Evolutionary conservation across 2,797 vertebrate species (phyloP).

Genomic region (Acanthurus leucopareius): DNA sequence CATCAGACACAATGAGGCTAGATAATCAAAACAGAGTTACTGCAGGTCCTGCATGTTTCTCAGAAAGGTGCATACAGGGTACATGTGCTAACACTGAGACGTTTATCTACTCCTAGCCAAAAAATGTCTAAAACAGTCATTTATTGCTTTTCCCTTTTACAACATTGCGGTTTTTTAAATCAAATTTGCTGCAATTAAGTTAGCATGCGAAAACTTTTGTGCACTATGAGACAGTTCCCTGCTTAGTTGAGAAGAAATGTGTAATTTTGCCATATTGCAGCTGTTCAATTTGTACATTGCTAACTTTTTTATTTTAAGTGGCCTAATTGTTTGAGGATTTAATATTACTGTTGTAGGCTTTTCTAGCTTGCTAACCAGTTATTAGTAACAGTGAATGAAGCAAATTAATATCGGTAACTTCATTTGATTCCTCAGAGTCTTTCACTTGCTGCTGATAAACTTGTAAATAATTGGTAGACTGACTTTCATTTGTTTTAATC

Average conservation of each 20-base stretch:
- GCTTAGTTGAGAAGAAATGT: slow-evolving; percentile 6
- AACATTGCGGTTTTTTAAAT: neutral
- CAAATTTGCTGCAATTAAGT: slow-evolving; percentile 4
- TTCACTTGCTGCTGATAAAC: slow-evolving; percentile 12
- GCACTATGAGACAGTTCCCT: slow-evolving; percentile 1
- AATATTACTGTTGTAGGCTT: neutral
- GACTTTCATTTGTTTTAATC: slow-evolving; percentile 14
- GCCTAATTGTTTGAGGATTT: slow-evolving; percentile 1
- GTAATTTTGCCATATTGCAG: slow-evolving; percentile 9
- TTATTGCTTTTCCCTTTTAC: neutral
- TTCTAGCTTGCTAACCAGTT: slow-evolving; percentile 7
- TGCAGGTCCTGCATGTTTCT: neutral
- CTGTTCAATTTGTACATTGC: neutral
- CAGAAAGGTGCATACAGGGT: neutral
- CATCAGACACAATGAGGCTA: neutral
- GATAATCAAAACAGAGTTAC: slow-evolving; percentile 10
- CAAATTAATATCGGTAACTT: neutral
- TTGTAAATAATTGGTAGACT: slow-evolving; percentile 40
- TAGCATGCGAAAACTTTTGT: slow-evolving; percentile 20
- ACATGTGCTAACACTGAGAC: neutral
- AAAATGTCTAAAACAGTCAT: neutral
- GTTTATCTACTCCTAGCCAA: neutral
- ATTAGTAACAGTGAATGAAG: neutral
- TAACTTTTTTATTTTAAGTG: slow-evolving; percentile 21
- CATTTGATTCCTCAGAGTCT: slow-evolving; percentile 8